Percentiles rank a stretch among this genome's conserved stretches.
Conservation (phyloP, 1,140 invertebrate genomes). For the Drosophila albomicans region DNA sequence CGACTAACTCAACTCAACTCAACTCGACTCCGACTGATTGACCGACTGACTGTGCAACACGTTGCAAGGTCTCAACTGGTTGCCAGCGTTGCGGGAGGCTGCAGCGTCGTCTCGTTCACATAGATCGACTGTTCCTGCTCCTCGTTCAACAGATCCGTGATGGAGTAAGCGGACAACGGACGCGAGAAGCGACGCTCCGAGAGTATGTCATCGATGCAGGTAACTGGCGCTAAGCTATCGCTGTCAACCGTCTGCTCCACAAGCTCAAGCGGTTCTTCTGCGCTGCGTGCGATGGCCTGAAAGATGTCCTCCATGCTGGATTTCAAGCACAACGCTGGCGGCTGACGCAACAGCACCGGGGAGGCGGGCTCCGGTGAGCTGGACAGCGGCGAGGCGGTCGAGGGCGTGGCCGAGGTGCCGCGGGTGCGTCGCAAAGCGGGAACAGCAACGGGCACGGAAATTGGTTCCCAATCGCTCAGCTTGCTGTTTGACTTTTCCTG, state of each 20-base stretch:
- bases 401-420: conserved; percentile 75
- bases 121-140: no score
- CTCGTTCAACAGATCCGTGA: conserved; percentile 54
- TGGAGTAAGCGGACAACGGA: conserved; percentile 78
- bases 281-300: conserved; percentile 73
- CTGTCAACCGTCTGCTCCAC: conserved; percentile 59
- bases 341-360: conserved; percentile 57
- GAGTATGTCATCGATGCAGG: conserved; percentile 80
- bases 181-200: conserved; percentile 74
- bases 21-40: no score
- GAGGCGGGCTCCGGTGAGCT: conserved; percentile 68
- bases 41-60: no score
- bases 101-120: no score
- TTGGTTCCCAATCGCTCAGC: conserved; percentile 64
- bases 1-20: no score
- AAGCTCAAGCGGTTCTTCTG: conserved; percentile 53
- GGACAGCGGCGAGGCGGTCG: conserved; percentile 68
- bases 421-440: conserved; percentile 38
- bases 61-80: no score
- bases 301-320: conserved; percentile 82
- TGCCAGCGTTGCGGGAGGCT: no score
- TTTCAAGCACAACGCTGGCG: conserved; percentile 66
- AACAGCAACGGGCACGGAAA: conserved; percentile 39
- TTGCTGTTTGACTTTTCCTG: conserved; percentile 9
- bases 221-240: conserved; percentile 68